Base-by-base conservation (phyloP, 1,140 invertebrate species). In the Physella acuta region DNA sequence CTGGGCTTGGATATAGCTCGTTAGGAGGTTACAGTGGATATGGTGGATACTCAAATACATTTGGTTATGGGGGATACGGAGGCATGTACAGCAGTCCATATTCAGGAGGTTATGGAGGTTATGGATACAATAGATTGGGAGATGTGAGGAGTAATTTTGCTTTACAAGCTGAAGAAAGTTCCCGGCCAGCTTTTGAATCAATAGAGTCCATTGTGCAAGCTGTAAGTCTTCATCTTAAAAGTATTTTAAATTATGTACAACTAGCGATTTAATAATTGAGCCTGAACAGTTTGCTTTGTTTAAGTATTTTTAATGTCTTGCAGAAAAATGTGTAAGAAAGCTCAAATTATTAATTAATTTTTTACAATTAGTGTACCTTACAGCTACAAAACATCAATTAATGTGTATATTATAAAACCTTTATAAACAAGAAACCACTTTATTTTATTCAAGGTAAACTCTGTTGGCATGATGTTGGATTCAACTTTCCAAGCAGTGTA, bases 391-490 rank as follows among this genome's bases (percentile, higher is more conserved):
- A n/a, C n/a, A n/a, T n/a, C n/a, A n/a, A n/a, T n/a, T n/a, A n/a
- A n/a, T n/a, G n/a, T n/a, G n/a, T n/a, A n/a, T n/a, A n/a, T n/a
- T n/a, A n/a, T n/a, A n/a, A n/a, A n/a, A n/a, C n/a, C n/a, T n/a
- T n/a, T n/a, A n/a, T n/a, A n/a, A n/a, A n/a, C n/a, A n/a, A n/a
- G n/a, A n/a, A n/a, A n/a, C n/a, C n/a, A n/a, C n/a, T n/a, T 55
- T 20, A 58, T 2, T 68, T 28, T 34, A 16, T 60, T 4, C 28
- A 49, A 68, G 66, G 66, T 68, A 80, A 91, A 91, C 31, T 95
- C 95, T 58, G 89, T 99, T 14, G 93, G 94, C 30, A 94, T 96
- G 89, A 97, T 99, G 93, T 84, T 98, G 36, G 96, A 98, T 79
- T 97, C 94, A 20, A 97, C 95, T 70, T 97, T 95, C 82, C 91